Base-by-base conservation (phyloP, 2,113 vertebrate genomes). In the Phoenicopterus ruber region DNA sequence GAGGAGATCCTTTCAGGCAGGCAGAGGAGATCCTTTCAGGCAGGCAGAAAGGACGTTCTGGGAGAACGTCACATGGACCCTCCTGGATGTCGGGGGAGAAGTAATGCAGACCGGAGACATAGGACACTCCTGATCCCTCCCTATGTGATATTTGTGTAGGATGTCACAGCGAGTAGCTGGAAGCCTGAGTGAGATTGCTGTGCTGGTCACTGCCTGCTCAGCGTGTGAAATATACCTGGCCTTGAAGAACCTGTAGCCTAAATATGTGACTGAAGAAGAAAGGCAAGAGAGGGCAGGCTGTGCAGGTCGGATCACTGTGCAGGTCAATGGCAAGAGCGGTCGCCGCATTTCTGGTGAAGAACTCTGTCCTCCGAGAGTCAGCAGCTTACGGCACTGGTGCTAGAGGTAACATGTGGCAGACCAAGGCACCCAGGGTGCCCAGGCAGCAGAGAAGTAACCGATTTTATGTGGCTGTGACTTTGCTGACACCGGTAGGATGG, bases 221-320 rank as follows among this genome's bases (percentile, higher is more conserved):
- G 15, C 3, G 15, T n/a, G 29, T 11, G 29, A 90, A 84, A 77
- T 52, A 49, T 4, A 25, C 21, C 42, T 63, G 34, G 6, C 44
- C 44, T 70, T 47, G 36, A 84, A 61, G 69, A 81, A 82, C 31
- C 38, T 40, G 49, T 10, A 73, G 54, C n/a, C 55, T 42, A 77
- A 93, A 82, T 13, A 57, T 0, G 3, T 11, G 34, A 57, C 16
- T 6, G 9, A 73, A 78, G 59, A 79, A 28, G 26, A 63, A 72
- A 81, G 47, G 47, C 62, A 54, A 47, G 26, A 66, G 28, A 90
- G 65, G 15, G 42, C 8, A 17, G 52, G 46, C 36, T 10, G 17
- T 16, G 42, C 78, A 36, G 38, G 38, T 44, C 0, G 0, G 36
- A 76, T 24, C 4, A 0, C 28, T 40, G 38, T 0, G 1, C 10